Evolutionary conservation across 2,113 vertebrate genomes (phyloP).

Genomic region (Campylomormyrus numenius): DNA sequence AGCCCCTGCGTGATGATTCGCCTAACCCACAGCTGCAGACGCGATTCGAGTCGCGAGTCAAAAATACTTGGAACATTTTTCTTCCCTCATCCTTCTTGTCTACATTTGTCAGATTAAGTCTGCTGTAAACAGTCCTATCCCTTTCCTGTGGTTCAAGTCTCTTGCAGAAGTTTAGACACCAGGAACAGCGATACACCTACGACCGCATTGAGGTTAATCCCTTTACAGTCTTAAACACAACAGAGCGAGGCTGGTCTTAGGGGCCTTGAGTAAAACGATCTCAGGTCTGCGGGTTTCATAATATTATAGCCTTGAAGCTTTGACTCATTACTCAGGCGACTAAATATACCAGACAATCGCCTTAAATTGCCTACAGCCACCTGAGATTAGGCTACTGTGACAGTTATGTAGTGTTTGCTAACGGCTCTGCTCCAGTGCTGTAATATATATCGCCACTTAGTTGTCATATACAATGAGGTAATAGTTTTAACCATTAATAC

Average conservation of each 20-base stretch:
- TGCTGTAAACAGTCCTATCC: background rate
- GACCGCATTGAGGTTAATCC: background rate
- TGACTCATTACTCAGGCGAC: constrained; percentile 2
- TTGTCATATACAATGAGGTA: background rate
- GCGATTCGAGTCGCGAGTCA: background rate
- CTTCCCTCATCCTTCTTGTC: background rate
- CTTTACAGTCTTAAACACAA: background rate
- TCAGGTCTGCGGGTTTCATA: background rate
- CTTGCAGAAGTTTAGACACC: background rate
- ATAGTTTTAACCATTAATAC: background rate
- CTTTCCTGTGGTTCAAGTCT: background rate
- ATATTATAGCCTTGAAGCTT: background rate
- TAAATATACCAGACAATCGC: background rate
- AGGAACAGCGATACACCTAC: background rate
- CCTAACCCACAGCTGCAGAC: background rate
- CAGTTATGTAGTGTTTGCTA: background rate
- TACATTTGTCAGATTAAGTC: background rate
- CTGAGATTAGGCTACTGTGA: background rate
- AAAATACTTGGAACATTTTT: background rate
- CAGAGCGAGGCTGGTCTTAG: background rate
- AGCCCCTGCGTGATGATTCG: background rate
- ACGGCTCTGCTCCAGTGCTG: background rate
- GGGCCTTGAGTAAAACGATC: background rate
- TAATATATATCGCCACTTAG: background rate
- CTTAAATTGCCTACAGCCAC: background rate